Base-by-base conservation (phyloP, 2,888 invertebrate species). In the Scelioninae gen. 2 region DNA sequence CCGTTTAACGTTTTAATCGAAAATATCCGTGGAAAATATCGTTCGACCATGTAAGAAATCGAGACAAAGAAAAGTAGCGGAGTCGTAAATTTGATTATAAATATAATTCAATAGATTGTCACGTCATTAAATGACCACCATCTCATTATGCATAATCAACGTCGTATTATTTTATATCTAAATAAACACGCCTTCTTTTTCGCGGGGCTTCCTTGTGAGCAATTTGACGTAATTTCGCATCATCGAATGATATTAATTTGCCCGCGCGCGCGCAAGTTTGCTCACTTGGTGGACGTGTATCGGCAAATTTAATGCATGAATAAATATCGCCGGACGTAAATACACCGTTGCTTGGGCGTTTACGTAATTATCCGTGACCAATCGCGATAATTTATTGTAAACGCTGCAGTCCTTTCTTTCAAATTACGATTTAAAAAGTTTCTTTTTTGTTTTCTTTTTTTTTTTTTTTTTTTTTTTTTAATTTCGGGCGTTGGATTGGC, bases 191-290 rank as follows among this genome's bases (percentile, higher is more conserved):
- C 19, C 61, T 19, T 22, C 18, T 31, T 11, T 15, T 37, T 25
- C 33, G 25, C 37, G 18, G 25, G 19, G 46, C 35, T 43, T 11
- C 28, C 46, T 41, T 48, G 16, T 7, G 18, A 52, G 50, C 25
- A 68, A 52, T 58, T 68, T 58, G 22, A 15, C 50, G 57, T 48
- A 67, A 46, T 69, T 45, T 46, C 53, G 52, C 28, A 41, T 25
- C 58, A 60, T 33, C 58, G 35, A 52, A 45, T 58, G 60, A 68
- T 58, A 60, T 52, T 52, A 39, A 60, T 58, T 52, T 52, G 58
- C 35, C 19, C 39, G 39, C 15, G 39, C 33, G 33, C n/a, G n/a
- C 31, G 46, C 41, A 4, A 10, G 10, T n/a, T 45, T 13, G 9
- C 46, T 28, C 16, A n/a, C 10, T 46, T 18, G 35, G 2, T 57